A percentile compares a stretch with the other conserved stretches of the same genome.
These are phyloP conservation scores for Harpalus rubripes DNA, from an alignment of 2,888 invertebrate species.

Conservation along the genomic window DNA sequence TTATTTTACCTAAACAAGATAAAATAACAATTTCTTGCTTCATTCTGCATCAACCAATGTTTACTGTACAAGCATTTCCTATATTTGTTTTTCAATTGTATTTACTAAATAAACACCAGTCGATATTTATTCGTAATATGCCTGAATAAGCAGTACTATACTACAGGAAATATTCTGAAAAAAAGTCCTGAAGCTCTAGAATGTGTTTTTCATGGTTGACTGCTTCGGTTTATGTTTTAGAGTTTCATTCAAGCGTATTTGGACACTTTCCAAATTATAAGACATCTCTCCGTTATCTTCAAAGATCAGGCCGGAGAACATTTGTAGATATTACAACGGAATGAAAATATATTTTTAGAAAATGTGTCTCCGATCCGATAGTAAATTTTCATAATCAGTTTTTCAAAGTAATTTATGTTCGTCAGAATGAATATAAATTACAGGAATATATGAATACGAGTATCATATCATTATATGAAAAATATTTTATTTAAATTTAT, in stretches of 20 bases:
- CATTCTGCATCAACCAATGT: slow-evolving; percentile 4
- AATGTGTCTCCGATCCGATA: slow-evolving; percentile 6
- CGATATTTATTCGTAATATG: slow-evolving; percentile 29
- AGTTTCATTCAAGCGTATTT: slow-evolving; percentile 26
- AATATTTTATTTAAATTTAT: neutral
- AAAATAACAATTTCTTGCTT: slow-evolving; percentile 20
- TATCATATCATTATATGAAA: neutral
- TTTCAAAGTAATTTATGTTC: slow-evolving; percentile 2
- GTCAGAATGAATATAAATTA: neutral
- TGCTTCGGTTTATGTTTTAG: slow-evolving; percentile 27
- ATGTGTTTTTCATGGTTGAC: slow-evolving; percentile 30
- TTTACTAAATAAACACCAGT: slow-evolving; percentile 24
- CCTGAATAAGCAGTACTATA: slow-evolving; percentile 21
- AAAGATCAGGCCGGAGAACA: slow-evolving; percentile 20
- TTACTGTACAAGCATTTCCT: slow-evolving; percentile 6
- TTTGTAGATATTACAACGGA: slow-evolving; percentile 4
- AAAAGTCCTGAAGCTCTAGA: slow-evolving; percentile 13
- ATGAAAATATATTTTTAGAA: slow-evolving; percentile 37
- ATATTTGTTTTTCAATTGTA: slow-evolving; percentile 42
- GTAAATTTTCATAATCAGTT: slow-evolving; percentile 3
- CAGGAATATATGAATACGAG: neutral
- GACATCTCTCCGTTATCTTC: slow-evolving; percentile 24
- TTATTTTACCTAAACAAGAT: too few species aligned
- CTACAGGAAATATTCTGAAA: neutral
- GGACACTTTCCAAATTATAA: slow-evolving; percentile 47